Evolutionary conservation across 2,113 vertebrate species (phyloP).

Genomic region (Hippocampus mohnikei): DNA sequence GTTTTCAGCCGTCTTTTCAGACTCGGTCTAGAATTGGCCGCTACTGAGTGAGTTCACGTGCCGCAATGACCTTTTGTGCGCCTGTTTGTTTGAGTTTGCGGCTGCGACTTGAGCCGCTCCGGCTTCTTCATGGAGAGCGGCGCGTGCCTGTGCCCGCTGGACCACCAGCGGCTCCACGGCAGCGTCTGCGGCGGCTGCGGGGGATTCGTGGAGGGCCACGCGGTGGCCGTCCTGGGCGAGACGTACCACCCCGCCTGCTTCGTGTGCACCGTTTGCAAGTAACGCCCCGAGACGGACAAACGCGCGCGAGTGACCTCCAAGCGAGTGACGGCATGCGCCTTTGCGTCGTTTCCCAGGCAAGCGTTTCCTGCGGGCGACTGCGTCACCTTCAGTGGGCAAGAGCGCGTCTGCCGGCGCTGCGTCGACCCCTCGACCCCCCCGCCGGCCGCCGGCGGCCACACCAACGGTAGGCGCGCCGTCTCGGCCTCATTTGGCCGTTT

Average conservation of each 20-base stretch:
- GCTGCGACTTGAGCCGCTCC: slow-evolving; percentile 87
- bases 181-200: slow-evolving; percentile 87
- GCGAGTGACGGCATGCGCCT: no score
- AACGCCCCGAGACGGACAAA: no score
- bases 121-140: slow-evolving; percentile 93
- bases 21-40: no score
- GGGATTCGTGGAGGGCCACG: slow-evolving; percentile 93
- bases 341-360: slow-evolving; percentile 66
- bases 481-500: background rate
- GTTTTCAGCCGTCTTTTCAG: no score
- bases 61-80: background rate
- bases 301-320: no score
- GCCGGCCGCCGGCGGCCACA: slow-evolving; percentile 70
- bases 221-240: slow-evolving; percentile 90
- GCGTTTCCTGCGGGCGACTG: slow-evolving; percentile 91
- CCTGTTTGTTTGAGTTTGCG: slow-evolving; percentile 79
- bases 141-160: slow-evolving; percentile 90
- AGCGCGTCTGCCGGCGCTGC: slow-evolving; percentile 91
- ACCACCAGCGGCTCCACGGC: slow-evolving; percentile 94
- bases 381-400: slow-evolving; percentile 94
- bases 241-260: slow-evolving; percentile 96
- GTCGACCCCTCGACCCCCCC: slow-evolving; percentile 80
- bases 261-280: slow-evolving; percentile 94
- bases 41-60: no score
- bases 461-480: slow-evolving; percentile 83